Percentiles rank a stretch among this genome's conserved stretches.
Evolutionary conservation across 2,797 vertebrate genomes (phyloP).

Genomic region (Microchirus variegatus): DNA sequence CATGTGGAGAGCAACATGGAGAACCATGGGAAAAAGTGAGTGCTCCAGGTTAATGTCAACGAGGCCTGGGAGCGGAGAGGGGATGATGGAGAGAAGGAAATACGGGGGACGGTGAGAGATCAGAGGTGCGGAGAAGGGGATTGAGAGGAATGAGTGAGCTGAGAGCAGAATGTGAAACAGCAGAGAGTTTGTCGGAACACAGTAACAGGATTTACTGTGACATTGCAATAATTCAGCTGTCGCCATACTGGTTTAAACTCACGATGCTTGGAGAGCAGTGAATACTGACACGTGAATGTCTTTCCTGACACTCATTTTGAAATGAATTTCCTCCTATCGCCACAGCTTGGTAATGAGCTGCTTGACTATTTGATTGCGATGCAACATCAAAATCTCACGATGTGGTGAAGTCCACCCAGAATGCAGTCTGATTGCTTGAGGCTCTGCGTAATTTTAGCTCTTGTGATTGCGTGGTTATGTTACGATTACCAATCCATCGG

Average conservation of each 20-base stretch:
- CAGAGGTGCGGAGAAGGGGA: conserved; percentile 54
- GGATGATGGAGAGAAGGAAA: conserved; percentile 67
- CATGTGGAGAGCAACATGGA: conserved; percentile 76
- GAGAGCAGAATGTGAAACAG: conserved; percentile 46
- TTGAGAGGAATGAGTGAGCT: conserved; percentile 50
- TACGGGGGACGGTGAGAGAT: conserved; percentile 50
- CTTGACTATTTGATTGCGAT: neutral
- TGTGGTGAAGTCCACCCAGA: too few species aligned
- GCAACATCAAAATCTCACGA: too few species aligned
- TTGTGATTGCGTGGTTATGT: too few species aligned
- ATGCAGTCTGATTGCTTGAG: too few species aligned
- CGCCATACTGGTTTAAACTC: conserved; percentile 38
- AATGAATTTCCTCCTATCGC: conserved; percentile 28
- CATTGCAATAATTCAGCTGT: conserved; percentile 60
- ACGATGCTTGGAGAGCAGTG: conserved; percentile 21
- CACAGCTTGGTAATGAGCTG: conserved; percentile 20
- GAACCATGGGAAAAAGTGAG: conserved; percentile 76
- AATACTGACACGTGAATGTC: conserved; percentile 23
- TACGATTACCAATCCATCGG: too few species aligned
- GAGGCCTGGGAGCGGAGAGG: conserved; percentile 70
- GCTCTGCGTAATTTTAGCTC: too few species aligned
- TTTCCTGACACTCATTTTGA: conserved; percentile 15
- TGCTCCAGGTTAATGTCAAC: conserved; percentile 81
- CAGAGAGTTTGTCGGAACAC: conserved; percentile 42
- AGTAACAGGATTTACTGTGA: conserved; percentile 55